Evolutionary conservation across 2,797 vertebrate genomes (phyloP).

Genomic region (Myotis findleyi): DNA sequence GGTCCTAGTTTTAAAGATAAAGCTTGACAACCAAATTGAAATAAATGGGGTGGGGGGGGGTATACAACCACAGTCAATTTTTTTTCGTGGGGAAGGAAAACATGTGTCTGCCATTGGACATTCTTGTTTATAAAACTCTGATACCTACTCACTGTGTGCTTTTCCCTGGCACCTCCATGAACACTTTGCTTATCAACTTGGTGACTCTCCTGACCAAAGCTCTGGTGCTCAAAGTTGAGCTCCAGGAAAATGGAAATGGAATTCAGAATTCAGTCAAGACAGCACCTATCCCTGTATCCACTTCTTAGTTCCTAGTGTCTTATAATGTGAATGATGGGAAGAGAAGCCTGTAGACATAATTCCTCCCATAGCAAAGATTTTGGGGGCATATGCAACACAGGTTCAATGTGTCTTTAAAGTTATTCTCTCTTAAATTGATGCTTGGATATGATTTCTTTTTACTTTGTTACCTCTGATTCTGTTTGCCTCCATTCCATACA

Average conservation of each 20-base stretch:
- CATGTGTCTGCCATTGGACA: slow-evolving; percentile 29
- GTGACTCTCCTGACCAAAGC: slow-evolving; percentile 23
- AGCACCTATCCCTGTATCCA: not conserved
- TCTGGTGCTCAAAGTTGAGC: not conserved
- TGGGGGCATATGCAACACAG: not conserved
- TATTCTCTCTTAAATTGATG: not conserved
- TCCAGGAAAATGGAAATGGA: slow-evolving; percentile 3
- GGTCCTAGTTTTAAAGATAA: slow-evolving; percentile 41
- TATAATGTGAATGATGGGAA: slow-evolving; percentile 10
- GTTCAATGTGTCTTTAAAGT: not conserved
- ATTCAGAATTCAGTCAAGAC: slow-evolving; percentile 26
- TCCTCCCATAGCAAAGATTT: not conserved
- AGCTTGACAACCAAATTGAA: slow-evolving; percentile 50
- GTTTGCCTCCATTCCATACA: not conserved
- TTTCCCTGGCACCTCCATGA: not conserved
- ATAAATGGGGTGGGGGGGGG: not conserved
- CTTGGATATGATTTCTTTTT: not conserved
- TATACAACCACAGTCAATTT: not conserved
- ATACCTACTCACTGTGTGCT: not conserved
- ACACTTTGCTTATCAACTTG: not conserved
- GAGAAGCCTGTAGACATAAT: not conserved
- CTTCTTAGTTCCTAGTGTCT: slow-evolving; percentile 17
- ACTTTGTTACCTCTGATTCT: not conserved
- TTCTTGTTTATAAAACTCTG: slow-evolving; percentile 16
- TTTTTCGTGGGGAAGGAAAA: slow-evolving; percentile 26